A percentile compares a stretch with the other conserved stretches of the same genome.
Conservation (phyloP, 2,113 vertebrate species). For the Lampris incognitus region DNA sequence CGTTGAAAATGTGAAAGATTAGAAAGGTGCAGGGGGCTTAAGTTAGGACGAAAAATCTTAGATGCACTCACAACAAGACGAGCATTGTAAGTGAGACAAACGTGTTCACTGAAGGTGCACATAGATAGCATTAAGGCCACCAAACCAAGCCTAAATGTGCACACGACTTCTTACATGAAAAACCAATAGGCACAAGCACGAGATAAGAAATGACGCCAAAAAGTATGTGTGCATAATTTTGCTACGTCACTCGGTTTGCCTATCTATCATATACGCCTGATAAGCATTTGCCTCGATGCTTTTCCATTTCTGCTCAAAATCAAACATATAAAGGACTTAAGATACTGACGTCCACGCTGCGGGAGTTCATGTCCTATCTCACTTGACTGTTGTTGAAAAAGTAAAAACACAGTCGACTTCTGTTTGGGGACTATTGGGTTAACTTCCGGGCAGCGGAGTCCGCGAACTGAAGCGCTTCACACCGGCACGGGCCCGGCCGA, state of each 20-base stretch:
- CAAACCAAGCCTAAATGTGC: neutral
- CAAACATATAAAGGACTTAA: slow-evolving; percentile 6
- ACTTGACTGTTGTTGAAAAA: neutral
- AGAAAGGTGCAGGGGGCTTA: no score
- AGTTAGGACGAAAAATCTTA: neutral
- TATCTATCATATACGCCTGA: neutral
- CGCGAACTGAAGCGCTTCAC: slow-evolving; percentile 43
- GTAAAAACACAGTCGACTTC: slow-evolving; percentile 21
- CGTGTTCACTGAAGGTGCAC: slow-evolving; percentile 1
- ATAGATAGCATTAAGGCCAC: neutral
- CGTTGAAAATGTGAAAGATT: slow-evolving; percentile 3
- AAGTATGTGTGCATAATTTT: no score
- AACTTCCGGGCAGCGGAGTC: slow-evolving; percentile 50
- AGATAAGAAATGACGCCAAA: no score
- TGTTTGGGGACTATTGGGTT: slow-evolving; percentile 67
- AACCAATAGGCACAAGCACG: neutral
- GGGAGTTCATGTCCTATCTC: neutral
- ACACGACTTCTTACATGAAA: neutral
- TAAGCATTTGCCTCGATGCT: neutral
- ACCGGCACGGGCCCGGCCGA: slow-evolving; percentile 46
- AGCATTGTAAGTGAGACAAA: neutral
- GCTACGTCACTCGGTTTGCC: no score
- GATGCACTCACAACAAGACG: neutral
- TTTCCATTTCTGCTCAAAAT: slow-evolving; percentile 27
- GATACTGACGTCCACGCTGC: neutral